Base-by-base conservation (phyloP, 2,888 invertebrate species). In the Drepanosiphum platanoidis region DNA sequence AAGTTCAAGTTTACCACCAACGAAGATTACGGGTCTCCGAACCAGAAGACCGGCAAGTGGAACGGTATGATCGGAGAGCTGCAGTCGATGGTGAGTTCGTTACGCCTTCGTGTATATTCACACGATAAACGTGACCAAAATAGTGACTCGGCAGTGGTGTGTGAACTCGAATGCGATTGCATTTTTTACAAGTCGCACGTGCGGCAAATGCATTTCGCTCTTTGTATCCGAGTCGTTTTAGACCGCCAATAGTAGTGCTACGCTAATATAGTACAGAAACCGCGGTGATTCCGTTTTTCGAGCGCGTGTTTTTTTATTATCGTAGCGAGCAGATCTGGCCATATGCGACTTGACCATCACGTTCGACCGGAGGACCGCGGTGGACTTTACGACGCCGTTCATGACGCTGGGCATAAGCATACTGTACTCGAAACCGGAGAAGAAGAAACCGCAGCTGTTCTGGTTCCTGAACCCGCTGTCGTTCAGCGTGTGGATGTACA, bases 341-440 rank as follows among this genome's bases (percentile, higher is more conserved):
- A 94, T 99, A 86, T 98, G 97, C 88, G 98, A 99, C 89, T 91
- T 99, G 88, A 98, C 99, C 1, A 98, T 99, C 87, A 99, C 97
- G 15, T 96, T 95, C 89, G 94, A 95, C 82, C 92, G 99, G 82
- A 93, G 97, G 88, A 93, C 93, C 87, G 94, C 93, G 61, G 96
- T 97, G 32, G 97, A 97, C 90, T 98, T 98, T 90, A 96, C 97
- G 0, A 97, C 97, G 91, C 99, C 99, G 0, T 99, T 98, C 90
- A 98, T 99, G 96, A 97, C 96, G 88, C 91, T 99, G 87, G 97
- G 94, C 86, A 96, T 97, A 88, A 95, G 96, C 88, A 97, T 98
- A 89, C 90, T 97, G 87, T 96, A 94, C 91, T 93, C 94, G 88
- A 95, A 95, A 88, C 94, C 96, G 8, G 92, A 92, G 87, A 93